Conservation (phyloP, 2,888 invertebrate genomes). For the Lypha dubia region DNA sequence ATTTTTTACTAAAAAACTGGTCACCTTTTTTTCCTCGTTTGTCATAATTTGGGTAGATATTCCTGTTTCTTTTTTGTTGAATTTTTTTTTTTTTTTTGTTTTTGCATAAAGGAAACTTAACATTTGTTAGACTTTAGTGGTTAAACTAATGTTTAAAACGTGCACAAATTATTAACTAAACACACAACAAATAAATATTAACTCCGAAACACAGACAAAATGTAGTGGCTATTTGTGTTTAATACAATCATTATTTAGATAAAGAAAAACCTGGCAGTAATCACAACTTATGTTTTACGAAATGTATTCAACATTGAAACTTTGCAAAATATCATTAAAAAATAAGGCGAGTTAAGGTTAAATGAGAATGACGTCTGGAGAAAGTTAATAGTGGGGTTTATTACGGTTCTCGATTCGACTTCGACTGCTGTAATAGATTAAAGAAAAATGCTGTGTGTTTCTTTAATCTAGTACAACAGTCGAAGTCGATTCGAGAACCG, state of each 20-base stretch:
- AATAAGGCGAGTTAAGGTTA: neutral
- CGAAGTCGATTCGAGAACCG: too few species aligned
- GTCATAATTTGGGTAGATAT: conserved; percentile 24
- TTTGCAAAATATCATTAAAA: neutral
- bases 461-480: too few species aligned
- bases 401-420: too few species aligned
- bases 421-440: too few species aligned
- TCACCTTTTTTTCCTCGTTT: conserved; percentile 10
- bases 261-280: conserved; percentile 20
- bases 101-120: conserved; percentile 32
- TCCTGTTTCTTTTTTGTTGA: too few species aligned
- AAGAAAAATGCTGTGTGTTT: too few species aligned
- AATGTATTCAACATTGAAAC: conserved; percentile 3
- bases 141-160: conserved; percentile 64
- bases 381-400: too few species aligned
- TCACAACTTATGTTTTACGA: conserved; percentile 14
- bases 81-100: too few species aligned
- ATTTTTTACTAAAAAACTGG: conserved; percentile 9
- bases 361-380: too few species aligned
- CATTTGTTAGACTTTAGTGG: conserved; percentile 51
- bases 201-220: conserved; percentile 19
- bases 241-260: conserved; percentile 3
- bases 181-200: conserved; percentile 27
- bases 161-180: conserved; percentile 60
- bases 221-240: neutral